Evolutionary conservation across 2,113 vertebrate genomes (phyloP).

Genomic region (Stigmatopora argus): DNA sequence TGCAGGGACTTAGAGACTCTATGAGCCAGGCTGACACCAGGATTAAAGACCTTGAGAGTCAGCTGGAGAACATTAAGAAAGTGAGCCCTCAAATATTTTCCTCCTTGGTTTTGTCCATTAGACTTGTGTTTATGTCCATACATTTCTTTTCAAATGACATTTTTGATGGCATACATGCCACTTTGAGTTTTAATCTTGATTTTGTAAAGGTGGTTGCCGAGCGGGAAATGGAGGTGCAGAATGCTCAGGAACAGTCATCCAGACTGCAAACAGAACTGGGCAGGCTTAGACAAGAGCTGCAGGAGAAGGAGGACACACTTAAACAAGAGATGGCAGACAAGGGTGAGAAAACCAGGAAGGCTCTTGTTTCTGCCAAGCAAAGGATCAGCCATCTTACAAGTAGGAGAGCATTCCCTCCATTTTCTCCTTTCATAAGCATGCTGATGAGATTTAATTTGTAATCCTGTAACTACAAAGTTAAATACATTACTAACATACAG

Average conservation of each 20-base stretch:
- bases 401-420: constrained; percentile 35
- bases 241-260: constrained; percentile 78
- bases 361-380: constrained; percentile 84
- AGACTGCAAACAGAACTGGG: constrained; percentile 80
- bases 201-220: constrained; percentile 76
- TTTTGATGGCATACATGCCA: neutral
- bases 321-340: constrained; percentile 88
- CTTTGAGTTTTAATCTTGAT: neutral
- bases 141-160: neutral
- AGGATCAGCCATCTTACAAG: constrained; percentile 84
- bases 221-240: constrained; percentile 79
- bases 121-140: neutral
- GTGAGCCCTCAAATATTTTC: constrained; percentile 53
- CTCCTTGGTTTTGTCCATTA: neutral
- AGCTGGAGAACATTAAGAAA: constrained; percentile 83
- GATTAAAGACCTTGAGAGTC: constrained; percentile 77
- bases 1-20: constrained; percentile 81
- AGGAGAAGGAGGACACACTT: constrained; percentile 87
- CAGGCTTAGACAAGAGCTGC: constrained; percentile 83
- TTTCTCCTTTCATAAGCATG: neutral
- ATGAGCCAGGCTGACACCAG: constrained; percentile 80
- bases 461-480: neutral
- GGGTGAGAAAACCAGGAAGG: constrained; percentile 92
- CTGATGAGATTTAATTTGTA: neutral
- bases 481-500: neutral